These are phyloP conservation scores for Myotis davidii DNA, from an alignment of 2,113 vertebrate species.

Conservation along the genomic window DNA sequence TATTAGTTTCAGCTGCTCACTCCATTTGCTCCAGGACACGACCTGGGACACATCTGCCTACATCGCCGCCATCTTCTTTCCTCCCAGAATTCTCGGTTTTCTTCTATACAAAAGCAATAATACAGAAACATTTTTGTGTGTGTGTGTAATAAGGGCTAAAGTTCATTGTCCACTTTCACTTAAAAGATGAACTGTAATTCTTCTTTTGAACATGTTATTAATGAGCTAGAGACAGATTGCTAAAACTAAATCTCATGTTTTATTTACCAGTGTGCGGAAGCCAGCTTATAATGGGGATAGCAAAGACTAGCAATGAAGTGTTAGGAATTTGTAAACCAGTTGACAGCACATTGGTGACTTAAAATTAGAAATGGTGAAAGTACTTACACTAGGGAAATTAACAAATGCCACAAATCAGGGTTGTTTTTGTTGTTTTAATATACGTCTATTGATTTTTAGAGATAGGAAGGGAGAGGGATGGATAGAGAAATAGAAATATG, in stretches of 20 bases:
- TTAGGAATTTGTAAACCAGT: not conserved
- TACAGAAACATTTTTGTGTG: not conserved
- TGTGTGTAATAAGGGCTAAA: not conserved
- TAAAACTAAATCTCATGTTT: not conserved
- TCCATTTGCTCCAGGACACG: too few species aligned
- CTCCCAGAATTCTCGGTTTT: too few species aligned
- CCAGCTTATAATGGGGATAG: not conserved
- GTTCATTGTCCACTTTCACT: not conserved
- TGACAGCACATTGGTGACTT: not conserved
- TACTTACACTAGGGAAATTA: constrained; percentile 19
- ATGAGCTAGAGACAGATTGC: not conserved
- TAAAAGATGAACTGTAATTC: not conserved
- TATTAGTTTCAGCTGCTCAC: too few species aligned
- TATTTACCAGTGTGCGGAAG: not conserved
- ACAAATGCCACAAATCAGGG: not conserved
- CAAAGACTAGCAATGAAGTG: not conserved
- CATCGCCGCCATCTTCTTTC: too few species aligned
- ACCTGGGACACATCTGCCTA: too few species aligned
- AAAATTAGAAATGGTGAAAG: not conserved
- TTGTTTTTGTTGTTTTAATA: too few species aligned
- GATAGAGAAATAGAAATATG: too few species aligned
- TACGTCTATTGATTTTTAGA: too few species aligned
- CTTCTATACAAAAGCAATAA: not conserved
- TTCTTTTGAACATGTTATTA: not conserved
- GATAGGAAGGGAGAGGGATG: too few species aligned